Conservation (phyloP, 2,113 vertebrate genomes). For the Parus major region DNA sequence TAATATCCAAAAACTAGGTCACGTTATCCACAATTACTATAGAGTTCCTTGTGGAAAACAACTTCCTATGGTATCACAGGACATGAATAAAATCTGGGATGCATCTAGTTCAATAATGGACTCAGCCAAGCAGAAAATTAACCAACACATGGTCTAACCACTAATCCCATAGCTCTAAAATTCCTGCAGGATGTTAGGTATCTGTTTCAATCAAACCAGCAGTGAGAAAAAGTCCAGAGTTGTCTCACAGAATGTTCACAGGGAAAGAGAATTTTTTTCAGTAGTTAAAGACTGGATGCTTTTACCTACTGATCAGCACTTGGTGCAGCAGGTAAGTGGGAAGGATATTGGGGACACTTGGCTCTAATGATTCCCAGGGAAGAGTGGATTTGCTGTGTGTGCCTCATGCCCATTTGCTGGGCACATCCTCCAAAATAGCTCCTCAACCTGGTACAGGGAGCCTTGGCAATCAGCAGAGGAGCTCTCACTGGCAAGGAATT, state of each 20-base stretch:
- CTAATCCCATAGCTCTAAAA: not conserved
- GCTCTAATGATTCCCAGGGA: not conserved
- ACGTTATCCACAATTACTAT: not conserved
- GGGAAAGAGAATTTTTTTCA: not conserved
- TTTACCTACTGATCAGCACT: not conserved
- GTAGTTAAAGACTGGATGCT: not conserved
- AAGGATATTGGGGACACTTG: too few relatives aligned
- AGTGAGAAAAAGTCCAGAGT: not conserved
- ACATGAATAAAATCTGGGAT: not conserved
- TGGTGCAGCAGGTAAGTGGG: not conserved
- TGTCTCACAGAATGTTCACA: not conserved
- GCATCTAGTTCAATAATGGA: not conserved
- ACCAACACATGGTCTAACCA: not conserved
- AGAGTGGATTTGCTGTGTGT: not conserved
- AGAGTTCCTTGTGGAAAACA: not conserved
- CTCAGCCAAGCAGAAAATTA: slow-evolving; percentile 38
- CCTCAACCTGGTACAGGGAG: not conserved
- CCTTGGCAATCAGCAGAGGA: not conserved
- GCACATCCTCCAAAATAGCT: not conserved
- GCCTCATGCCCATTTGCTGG: not conserved
- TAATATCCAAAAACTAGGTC: not conserved
- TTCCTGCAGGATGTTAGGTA: not conserved
- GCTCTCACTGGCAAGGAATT: not conserved
- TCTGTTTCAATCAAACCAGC: not conserved
- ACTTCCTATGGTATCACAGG: not conserved